Evolutionary conservation across 2,888 invertebrate species (phyloP).

Genomic region (Podotricha telesiphe): DNA sequence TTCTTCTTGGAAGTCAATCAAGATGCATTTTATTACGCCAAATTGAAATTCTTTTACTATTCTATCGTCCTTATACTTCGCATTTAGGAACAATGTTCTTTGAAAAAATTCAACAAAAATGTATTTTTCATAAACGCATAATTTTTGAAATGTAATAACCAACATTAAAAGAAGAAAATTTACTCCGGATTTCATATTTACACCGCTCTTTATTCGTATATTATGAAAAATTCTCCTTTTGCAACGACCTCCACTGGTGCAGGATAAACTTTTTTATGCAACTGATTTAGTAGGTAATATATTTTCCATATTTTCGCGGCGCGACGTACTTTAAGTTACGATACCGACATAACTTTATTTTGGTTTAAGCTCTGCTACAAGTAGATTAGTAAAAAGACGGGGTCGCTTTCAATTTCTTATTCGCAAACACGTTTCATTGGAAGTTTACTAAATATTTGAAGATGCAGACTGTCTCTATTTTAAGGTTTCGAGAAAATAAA

Average conservation of each 20-base stretch:
- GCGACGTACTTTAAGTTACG: constrained; percentile 56
- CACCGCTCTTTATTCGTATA: constrained; percentile 46
- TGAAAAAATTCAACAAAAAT: not conserved
- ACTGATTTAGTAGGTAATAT: constrained; percentile 57
- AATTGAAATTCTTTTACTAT: too few relatives aligned
- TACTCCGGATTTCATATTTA: constrained; percentile 45
- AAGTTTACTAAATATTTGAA: constrained; percentile 14
- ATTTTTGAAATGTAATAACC: constrained; percentile 30
- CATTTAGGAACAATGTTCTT: not conserved
- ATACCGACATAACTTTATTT: constrained; percentile 63
- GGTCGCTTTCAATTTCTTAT: constrained; percentile 25
- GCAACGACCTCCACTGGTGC: constrained; percentile 50
- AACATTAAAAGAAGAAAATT: constrained; percentile 37
- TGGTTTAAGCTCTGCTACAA: constrained; percentile 55
- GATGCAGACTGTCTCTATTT: not conserved
- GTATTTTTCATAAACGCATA: not conserved
- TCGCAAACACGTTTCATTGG: not conserved
- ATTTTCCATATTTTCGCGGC: constrained; percentile 54
- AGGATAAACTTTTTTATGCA: constrained; percentile 50
- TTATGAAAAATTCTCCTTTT: constrained; percentile 49
- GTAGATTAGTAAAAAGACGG: constrained; percentile 23
- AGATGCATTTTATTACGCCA: too few relatives aligned
- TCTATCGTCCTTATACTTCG: too few relatives aligned
- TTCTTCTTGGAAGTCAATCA: too few relatives aligned
- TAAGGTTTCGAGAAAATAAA: not conserved